These are phyloP conservation scores for Silurus glanis DNA, from an alignment of 2,113 vertebrate species.

Conservation along the genomic window DNA sequence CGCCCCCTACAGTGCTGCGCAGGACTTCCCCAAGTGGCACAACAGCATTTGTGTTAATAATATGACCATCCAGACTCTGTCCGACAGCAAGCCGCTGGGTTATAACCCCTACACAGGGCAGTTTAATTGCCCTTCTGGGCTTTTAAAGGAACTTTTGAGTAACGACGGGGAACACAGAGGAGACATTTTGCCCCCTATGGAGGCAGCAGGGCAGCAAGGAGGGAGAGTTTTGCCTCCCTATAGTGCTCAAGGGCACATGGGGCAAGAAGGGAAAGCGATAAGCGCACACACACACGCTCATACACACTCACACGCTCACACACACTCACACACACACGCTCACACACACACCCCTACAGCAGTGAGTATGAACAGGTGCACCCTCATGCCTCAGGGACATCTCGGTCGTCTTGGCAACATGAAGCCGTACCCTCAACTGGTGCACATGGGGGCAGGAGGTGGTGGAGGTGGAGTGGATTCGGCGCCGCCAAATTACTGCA, in stretches of 20 bases:
- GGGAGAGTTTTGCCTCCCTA: constrained; percentile 58
- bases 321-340: constrained; percentile 33
- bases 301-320: background rate
- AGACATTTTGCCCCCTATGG: constrained; percentile 78
- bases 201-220: constrained; percentile 75
- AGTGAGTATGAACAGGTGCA: constrained; percentile 80
- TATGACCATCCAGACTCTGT: constrained; percentile 81
- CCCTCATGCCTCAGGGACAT: constrained; percentile 80
- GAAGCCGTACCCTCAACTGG: constrained; percentile 82
- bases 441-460: constrained; percentile 70
- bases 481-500: constrained; percentile 67
- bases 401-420: constrained; percentile 73
- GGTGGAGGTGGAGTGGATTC: constrained; percentile 38
- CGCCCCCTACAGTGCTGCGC: constrained; percentile 77
- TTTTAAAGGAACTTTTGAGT: constrained; percentile 90
- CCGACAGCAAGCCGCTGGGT: constrained; percentile 77
- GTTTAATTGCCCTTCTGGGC: constrained; percentile 82
- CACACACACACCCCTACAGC: constrained; percentile 60
- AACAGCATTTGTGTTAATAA: constrained; percentile 80
- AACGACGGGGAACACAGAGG: constrained; percentile 79
- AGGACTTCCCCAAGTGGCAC: constrained; percentile 85
- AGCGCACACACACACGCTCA: constrained; percentile 56
- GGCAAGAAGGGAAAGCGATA: constrained; percentile 80
- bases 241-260: constrained; percentile 61
- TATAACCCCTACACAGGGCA: constrained; percentile 79